phyloP scores from a whole-genome alignment of 2,113 vertebrate species.

The Connochaetes taurinus region DNA sequence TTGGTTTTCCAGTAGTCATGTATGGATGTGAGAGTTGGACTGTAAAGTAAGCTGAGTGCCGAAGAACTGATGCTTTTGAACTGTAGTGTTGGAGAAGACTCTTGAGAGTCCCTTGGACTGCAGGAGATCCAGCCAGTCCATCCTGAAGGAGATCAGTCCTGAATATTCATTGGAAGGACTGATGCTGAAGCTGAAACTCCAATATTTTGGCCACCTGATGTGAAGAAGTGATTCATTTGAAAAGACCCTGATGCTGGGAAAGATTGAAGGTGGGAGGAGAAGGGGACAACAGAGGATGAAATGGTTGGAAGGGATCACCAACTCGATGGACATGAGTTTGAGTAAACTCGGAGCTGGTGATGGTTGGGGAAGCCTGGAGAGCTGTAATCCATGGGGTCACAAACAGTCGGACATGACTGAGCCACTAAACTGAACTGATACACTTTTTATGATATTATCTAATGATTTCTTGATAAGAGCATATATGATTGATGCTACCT shows the following conservation, averaged over 20 bases:
- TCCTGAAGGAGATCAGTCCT: not conserved
- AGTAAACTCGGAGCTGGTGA: not conserved
- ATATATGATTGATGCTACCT: not conserved
- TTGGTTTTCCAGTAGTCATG: not conserved
- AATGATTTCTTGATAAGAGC: not conserved
- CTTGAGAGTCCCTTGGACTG: not conserved
- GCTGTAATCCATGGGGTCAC: not conserved
- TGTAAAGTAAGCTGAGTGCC: accelerated
- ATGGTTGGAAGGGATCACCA: not conserved
- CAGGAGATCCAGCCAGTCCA: not conserved
- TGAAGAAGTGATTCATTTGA: not conserved
- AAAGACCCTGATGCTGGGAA: not conserved
- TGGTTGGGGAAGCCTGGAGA: not conserved
- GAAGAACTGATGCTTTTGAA: not conserved
- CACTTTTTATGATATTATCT: not conserved
- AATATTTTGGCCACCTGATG: not conserved
- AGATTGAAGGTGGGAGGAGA: not conserved
- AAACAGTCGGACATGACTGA: accelerated
- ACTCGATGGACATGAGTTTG: not conserved
- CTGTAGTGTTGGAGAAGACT: not conserved
- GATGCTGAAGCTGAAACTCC: not conserved
- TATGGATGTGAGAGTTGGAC: not conserved
- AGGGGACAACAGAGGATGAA: not conserved
- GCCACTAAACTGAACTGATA: not conserved
- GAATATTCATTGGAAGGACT: not conserved